These are phyloP conservation scores for Limosa lapponica DNA, from an alignment of 2,797 vertebrate species.

Conservation along the genomic window DNA sequence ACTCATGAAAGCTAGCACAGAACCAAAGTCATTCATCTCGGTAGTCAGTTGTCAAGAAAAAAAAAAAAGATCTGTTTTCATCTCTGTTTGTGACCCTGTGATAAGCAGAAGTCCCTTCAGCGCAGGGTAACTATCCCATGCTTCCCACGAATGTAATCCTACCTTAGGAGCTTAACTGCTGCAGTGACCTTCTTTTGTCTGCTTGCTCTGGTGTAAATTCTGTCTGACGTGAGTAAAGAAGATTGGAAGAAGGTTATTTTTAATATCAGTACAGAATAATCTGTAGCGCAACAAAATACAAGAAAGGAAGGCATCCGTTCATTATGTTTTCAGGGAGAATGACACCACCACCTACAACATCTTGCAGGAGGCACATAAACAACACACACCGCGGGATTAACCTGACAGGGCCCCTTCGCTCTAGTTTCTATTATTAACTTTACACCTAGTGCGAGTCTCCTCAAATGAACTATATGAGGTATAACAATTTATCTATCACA, in stretches of 20 bases:
- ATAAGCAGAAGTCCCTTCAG: neutral
- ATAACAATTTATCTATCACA: neutral
- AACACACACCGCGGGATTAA: neutral
- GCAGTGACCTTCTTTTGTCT: slow-evolving; percentile 62
- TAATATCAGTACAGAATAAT: slow-evolving; percentile 28
- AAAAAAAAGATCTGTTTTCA: neutral
- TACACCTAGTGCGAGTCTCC: slow-evolving; percentile 45
- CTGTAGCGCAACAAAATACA: neutral
- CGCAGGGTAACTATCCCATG: neutral
- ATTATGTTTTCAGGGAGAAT: neutral
- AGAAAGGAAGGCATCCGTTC: neutral
- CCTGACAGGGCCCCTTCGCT: slow-evolving; percentile 30
- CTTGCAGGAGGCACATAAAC: neutral
- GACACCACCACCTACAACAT: slow-evolving; percentile 3
- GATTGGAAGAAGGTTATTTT: slow-evolving; percentile 47
- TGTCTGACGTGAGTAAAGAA: slow-evolving; percentile 30
- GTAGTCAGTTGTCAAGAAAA: neutral
- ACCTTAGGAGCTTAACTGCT: slow-evolving; percentile 61
- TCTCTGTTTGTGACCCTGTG: neutral
- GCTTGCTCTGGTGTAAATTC: slow-evolving; percentile 23
- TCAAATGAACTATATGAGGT: slow-evolving; percentile 28
- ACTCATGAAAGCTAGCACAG: neutral
- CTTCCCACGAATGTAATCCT: slow-evolving; percentile 51
- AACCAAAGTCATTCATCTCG: neutral
- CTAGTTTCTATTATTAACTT: slow-evolving; percentile 68